These are phyloP conservation scores for Tipula helvola DNA, from an alignment of 2,888 invertebrate species.

Conservation along the genomic window DNA sequence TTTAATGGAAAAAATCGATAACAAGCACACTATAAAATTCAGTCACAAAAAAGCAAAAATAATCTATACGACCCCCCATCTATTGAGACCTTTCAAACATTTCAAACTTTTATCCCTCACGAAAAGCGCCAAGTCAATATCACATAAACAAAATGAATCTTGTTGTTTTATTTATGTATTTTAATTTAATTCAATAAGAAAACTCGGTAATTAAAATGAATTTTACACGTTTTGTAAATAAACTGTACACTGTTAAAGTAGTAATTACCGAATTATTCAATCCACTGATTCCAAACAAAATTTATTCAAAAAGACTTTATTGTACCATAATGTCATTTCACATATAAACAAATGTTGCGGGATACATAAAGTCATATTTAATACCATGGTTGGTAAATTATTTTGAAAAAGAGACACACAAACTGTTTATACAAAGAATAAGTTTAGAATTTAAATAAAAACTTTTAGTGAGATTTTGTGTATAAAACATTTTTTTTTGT, in stretches of 20 bases:
- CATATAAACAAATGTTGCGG: background rate
- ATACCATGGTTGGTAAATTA: background rate
- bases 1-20: too few species aligned
- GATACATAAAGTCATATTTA: background rate
- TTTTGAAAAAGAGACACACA: background rate
- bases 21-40: too few species aligned
- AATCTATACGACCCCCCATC: too few species aligned
- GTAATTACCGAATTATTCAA: background rate
- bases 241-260: background rate
- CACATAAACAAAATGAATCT: too few species aligned
- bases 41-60: too few species aligned
- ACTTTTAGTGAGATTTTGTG: background rate
- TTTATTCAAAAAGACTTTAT: background rate
- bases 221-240: background rate
- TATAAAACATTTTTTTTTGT: background rate
- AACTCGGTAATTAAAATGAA: background rate
- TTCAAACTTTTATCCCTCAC: too few species aligned
- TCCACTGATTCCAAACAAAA: background rate
- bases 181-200: too few species aligned
- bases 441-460: constrained; percentile 4
- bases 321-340: background rate
- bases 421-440: background rate
- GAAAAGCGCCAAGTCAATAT: too few species aligned
- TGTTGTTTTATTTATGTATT: too few species aligned
- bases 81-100: too few species aligned